Percentiles rank a stretch among this genome's conserved stretches.
Conservation (phyloP, 2,888 invertebrate species). For the Yponomeuta evonymella region DNA sequence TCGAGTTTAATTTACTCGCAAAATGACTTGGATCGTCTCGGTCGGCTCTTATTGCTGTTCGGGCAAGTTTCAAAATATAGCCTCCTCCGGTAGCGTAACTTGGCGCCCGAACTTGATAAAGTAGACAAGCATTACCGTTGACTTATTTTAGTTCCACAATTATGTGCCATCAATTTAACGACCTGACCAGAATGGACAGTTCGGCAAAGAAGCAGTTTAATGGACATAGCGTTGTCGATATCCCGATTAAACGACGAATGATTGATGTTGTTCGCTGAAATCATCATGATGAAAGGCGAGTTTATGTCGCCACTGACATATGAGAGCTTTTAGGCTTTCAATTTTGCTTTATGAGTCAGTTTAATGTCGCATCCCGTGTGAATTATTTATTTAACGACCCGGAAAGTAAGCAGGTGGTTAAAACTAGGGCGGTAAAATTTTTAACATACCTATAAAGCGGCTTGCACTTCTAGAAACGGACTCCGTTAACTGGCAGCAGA, state of each 20-base stretch:
- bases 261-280: neutral
- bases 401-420: neutral
- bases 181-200: slow-evolving; percentile 2
- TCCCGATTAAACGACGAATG: neutral
- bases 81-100: neutral
- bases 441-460: slow-evolving; percentile 61
- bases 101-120: neutral
- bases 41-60: neutral
- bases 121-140: neutral
- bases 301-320: neutral
- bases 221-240: slow-evolving; percentile 6
- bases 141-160: slow-evolving; percentile 3
- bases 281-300: neutral
- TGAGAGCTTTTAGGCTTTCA: neutral
- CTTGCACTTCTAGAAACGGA: slow-evolving; percentile 70
- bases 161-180: slow-evolving; percentile 1
- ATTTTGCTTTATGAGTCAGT: neutral
- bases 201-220: neutral
- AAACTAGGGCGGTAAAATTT: neutral
- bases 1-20: neutral
- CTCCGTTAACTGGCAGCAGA: slow-evolving; percentile 69
- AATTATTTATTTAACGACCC: neutral
- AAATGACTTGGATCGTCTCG: neutral
- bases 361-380: neutral
- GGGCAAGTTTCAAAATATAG: neutral